phyloP scores from a whole-genome alignment of 2,113 vertebrate species.

The Entosphenus tridentatus region DNA sequence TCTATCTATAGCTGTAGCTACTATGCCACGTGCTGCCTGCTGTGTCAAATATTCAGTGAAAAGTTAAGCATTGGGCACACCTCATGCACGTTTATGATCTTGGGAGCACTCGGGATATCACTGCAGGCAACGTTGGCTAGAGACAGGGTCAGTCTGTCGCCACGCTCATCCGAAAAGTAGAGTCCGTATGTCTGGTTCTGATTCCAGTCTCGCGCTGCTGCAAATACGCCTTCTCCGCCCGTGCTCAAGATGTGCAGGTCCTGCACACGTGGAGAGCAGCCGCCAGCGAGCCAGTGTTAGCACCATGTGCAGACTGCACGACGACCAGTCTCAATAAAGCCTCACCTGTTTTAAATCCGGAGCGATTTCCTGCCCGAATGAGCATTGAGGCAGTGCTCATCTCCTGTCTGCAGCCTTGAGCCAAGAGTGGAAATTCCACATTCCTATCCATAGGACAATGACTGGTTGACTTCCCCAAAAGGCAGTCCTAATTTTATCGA shows the following conservation, averaged over 20 bases:
- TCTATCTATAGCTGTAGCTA: neutral
- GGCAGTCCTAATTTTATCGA: too few relatives aligned
- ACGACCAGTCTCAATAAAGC: too few relatives aligned
- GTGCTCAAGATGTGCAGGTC: constrained; percentile 83
- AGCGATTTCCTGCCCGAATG: too few relatives aligned
- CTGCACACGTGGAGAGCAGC: constrained; percentile 17
- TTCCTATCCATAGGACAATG: too few relatives aligned
- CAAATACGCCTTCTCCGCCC: constrained; percentile 69
- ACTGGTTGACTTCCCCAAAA: too few relatives aligned
- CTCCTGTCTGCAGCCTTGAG: too few relatives aligned
- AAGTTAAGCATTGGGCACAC: constrained; percentile 17
- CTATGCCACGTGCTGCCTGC: neutral
- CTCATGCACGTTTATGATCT: constrained; percentile 74
- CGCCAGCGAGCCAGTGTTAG: too few relatives aligned
- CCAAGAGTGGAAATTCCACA: too few relatives aligned
- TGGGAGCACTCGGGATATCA: constrained; percentile 61
- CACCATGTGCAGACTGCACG: too few relatives aligned
- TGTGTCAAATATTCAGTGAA: neutral
- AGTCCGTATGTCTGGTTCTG: constrained; percentile 78
- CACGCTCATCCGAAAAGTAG: constrained; percentile 68
- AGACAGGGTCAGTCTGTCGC: constrained; percentile 47
- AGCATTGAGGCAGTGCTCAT: too few relatives aligned
- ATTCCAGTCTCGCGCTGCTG: constrained; percentile 86
- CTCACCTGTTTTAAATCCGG: too few relatives aligned
- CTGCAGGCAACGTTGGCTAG: constrained; percentile 73